Evolutionary conservation across 2,113 vertebrate species (phyloP).

Genomic region (Riparia riparia): DNA sequence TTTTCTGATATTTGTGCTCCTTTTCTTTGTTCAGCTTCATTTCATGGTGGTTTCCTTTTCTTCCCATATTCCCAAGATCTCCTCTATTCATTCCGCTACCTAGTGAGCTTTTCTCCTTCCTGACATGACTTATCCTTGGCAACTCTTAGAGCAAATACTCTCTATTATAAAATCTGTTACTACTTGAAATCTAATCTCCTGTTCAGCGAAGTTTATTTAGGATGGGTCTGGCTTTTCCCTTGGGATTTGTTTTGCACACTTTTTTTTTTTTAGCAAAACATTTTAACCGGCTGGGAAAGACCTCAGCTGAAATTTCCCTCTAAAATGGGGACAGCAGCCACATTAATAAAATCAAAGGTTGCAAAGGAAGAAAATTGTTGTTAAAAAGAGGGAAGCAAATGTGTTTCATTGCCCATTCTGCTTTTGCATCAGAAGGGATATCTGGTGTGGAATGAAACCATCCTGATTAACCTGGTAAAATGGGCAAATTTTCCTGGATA

Average conservation of each 20-base stretch:
- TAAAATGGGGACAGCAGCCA: not conserved
- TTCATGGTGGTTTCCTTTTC: not conserved
- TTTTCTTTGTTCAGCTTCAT: not conserved
- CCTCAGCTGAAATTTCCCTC: not conserved
- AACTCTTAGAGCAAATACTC: not conserved
- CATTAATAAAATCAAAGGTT: not conserved
- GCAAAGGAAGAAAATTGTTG: not conserved
- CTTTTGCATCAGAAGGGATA: not conserved
- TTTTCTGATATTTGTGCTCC: not conserved
- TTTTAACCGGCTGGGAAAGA: not conserved
- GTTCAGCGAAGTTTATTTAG: not conserved
- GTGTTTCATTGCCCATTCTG: not conserved
- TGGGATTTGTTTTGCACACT: not conserved
- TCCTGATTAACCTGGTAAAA: not conserved
- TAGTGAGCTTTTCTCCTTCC: not conserved
- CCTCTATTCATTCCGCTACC: not conserved
- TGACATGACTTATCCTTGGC: slow-evolving; percentile 1
- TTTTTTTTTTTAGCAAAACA: not conserved
- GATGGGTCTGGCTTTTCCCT: not conserved
- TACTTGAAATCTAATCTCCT: not conserved
- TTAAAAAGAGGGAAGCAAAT: not conserved
- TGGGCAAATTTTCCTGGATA: fast-evolving
- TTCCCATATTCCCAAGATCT: not conserved
- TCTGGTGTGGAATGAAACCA: not conserved
- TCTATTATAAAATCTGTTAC: not conserved